Base-by-base conservation (phyloP, 2,113 vertebrate species). In the Sylvia atricapilla region DNA sequence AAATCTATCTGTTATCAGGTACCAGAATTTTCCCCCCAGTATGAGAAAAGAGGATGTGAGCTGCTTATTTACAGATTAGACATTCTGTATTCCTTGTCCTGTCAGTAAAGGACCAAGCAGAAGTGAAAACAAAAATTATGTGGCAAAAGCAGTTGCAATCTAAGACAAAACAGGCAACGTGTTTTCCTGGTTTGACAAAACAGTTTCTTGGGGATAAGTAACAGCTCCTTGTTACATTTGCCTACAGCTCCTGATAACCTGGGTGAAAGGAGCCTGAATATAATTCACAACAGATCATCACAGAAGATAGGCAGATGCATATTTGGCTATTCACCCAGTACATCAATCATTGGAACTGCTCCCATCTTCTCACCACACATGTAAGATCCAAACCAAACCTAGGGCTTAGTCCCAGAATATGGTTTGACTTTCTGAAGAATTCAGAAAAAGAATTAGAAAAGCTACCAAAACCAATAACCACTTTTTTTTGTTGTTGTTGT, bases 281-380 rank as follows among this genome's bases (percentile, higher is more conserved):
- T 2, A n/a, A 52, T 15, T 47, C 27, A 44, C 67, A 79, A 30
- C 7, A 52, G 7, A 70, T 9, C 24, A 19, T 31, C 47, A 50
- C 13, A 23, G 21, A 58, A 11, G 18, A 67, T 15, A 4, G 2
- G 5, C 33, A 68, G 10, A 13, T 0, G 2, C 2, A 27, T 9
- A 60, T 41, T 43, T 56, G n/a, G 22, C 28, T 60, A 28, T 35
- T 79, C 22, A 56, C 9, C 8, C 53, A 46, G 11, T 15, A 30
- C 23, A 60, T 13, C 5, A 19, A 16, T 15, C 7, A 24, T 30
- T 7, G 28, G 13, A 21, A 35, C n/a, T 41, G 9, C 27, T 81
- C 35, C 39, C 12, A 10, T 62, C 27, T 28, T 82, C 52, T 52
- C 52, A 55, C 7, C 24, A 46, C 0, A 0, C 3, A 8, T 25